These are phyloP conservation scores for Carduelis carduelis DNA, from an alignment of 2,797 vertebrate genomes.

Conservation along the genomic window DNA sequence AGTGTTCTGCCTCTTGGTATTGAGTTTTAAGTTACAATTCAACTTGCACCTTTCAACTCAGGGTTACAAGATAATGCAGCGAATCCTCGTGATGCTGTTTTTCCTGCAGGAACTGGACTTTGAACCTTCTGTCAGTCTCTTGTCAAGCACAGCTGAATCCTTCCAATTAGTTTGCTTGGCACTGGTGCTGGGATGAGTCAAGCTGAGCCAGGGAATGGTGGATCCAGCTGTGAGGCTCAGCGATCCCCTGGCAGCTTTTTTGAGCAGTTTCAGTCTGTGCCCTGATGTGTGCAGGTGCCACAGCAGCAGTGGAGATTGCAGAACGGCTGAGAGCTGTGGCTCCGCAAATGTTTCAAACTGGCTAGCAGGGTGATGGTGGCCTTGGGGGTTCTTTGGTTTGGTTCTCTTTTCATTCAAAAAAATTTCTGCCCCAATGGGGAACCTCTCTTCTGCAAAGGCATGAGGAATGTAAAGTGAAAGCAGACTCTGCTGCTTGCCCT, in stretches of 20 bases:
- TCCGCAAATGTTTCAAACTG: background rate
- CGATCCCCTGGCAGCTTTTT: fast-evolving
- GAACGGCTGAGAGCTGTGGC: background rate
- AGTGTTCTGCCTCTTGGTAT: background rate
- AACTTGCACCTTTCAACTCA: background rate
- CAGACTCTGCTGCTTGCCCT: background rate
- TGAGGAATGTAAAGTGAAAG: background rate
- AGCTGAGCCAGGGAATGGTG: background rate
- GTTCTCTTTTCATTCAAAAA: background rate
- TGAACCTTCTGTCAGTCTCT: background rate
- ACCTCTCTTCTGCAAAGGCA: background rate
- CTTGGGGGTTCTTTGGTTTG: background rate
- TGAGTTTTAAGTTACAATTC: background rate
- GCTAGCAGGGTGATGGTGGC: background rate
- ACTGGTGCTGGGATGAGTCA: background rate
- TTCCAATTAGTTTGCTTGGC: background rate
- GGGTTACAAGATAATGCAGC: background rate
- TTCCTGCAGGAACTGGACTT: conserved; percentile 3
- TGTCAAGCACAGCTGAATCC: background rate
- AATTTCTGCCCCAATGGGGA: background rate
- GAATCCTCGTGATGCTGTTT: background rate
- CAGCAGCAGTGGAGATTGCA: background rate
- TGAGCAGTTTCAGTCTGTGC: background rate
- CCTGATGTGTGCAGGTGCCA: background rate
- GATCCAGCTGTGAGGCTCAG: background rate